Evolutionary conservation across 1,140 invertebrate genomes (phyloP).

Genomic region (Halictus rubicundus): DNA sequence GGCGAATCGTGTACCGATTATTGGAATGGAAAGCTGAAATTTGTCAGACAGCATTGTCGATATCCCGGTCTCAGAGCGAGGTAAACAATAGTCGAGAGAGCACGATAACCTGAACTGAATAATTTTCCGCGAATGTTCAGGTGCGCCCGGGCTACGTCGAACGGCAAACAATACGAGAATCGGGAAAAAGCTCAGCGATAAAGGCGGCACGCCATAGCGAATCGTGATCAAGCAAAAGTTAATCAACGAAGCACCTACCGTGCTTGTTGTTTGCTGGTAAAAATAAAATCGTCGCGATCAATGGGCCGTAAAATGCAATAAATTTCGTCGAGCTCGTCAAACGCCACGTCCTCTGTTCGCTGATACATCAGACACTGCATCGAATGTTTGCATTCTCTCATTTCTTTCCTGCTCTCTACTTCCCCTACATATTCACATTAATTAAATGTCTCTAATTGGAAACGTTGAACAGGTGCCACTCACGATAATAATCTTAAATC

Average conservation of each 20-base stretch:
- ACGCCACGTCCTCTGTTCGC: not conserved
- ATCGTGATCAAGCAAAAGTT: constrained; percentile 69
- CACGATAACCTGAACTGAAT: not conserved
- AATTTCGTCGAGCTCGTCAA: not conserved
- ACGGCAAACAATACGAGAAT: constrained; percentile 18
- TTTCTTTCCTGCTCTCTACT: too few relatives aligned
- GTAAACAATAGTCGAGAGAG: not conserved
- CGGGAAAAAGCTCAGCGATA: constrained; percentile 36
- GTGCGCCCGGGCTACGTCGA: too few relatives aligned
- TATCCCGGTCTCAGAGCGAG: not conserved
- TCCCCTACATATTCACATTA: too few relatives aligned
- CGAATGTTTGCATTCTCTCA: too few relatives aligned
- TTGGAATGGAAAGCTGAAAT: too few relatives aligned
- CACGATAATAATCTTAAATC: too few relatives aligned
- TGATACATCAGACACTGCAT: too few relatives aligned
- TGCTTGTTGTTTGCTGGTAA: not conserved
- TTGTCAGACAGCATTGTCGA: too few relatives aligned
- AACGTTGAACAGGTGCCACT: too few relatives aligned
- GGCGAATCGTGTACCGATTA: too few relatives aligned
- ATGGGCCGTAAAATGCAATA: not conserved
- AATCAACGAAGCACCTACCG: constrained; percentile 68
- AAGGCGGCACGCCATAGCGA: constrained; percentile 64
- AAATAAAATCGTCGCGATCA: constrained; percentile 33
- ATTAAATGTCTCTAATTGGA: too few relatives aligned
- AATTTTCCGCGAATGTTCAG: not conserved